These are phyloP conservation scores for Saguinus midas DNA, from an alignment of 2,113 vertebrate species.

Conservation along the genomic window DNA sequence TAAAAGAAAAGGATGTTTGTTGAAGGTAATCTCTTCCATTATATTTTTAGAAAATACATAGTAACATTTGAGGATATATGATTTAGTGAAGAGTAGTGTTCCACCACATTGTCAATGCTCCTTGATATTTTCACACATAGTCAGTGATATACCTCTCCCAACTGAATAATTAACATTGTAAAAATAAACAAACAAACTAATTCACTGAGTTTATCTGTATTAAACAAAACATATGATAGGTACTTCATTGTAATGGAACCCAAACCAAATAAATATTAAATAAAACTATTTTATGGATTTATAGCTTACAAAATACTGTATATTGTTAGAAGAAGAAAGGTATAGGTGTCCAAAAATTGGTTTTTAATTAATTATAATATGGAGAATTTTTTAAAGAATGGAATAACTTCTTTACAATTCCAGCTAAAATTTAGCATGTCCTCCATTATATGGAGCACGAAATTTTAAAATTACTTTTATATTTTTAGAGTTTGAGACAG, in stretches of 20 bases:
- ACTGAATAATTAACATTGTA: neutral
- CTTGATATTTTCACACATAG: conserved; percentile 5
- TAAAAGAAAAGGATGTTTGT: conserved; percentile 38
- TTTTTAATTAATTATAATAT: conserved; percentile 40
- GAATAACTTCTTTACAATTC: conserved; percentile 27
- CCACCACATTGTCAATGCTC: neutral
- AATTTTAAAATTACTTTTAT: conserved; percentile 20
- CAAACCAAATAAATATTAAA: conserved; percentile 40
- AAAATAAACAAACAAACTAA: neutral
- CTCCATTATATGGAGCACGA: neutral
- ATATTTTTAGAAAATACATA: conserved; percentile 36
- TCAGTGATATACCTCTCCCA: neutral
- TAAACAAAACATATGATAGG: neutral
- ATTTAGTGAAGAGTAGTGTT: conserved; percentile 15
- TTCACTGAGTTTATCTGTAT: neutral
- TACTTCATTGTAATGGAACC: neutral
- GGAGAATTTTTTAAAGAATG: neutral
- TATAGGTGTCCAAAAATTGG: conserved; percentile 2
- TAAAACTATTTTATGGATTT: neutral
- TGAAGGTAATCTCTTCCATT: conserved; percentile 7
- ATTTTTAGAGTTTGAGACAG: conserved; percentile 30
- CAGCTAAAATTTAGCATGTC: conserved; percentile 17
- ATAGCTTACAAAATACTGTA: conserved; percentile 26
- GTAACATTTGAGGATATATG: neutral
- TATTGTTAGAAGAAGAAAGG: conserved; percentile 19